phyloP scores from a whole-genome alignment of 2,888 invertebrate genomes.

The Nowickia ferox region DNA sequence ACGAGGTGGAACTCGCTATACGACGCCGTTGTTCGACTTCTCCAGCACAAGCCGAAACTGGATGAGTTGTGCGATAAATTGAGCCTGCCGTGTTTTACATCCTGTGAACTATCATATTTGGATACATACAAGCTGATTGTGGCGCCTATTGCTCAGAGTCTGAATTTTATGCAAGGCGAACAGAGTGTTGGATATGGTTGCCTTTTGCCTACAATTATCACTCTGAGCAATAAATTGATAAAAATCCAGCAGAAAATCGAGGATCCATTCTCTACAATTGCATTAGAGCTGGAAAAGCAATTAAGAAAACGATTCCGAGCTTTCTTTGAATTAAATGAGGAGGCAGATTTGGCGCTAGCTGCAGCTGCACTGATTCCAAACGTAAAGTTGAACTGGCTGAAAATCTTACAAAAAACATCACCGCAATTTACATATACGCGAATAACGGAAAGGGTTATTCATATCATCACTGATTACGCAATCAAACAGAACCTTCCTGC shows the following conservation, averaged over 20 bases:
- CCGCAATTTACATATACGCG: slow-evolving; percentile 60
- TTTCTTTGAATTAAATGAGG: slow-evolving; percentile 50
- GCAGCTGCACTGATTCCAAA: slow-evolving; percentile 62
- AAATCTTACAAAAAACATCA: slow-evolving; percentile 63
- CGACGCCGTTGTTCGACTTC: not conserved
- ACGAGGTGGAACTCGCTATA: slow-evolving; percentile 26
- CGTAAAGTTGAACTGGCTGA: slow-evolving; percentile 62
- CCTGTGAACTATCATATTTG: slow-evolving; percentile 58
- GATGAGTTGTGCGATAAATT: slow-evolving; percentile 44
- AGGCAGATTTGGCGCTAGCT: slow-evolving; percentile 12
- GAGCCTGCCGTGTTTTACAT: slow-evolving; percentile 51
- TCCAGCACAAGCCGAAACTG: not conserved
- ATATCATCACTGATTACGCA: slow-evolving; percentile 54
- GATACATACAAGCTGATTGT: slow-evolving; percentile 54
- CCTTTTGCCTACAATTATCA: slow-evolving; percentile 38
- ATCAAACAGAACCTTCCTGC: slow-evolving; percentile 63
- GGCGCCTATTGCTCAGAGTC: slow-evolving; percentile 34
- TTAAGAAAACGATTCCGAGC: slow-evolving; percentile 39
- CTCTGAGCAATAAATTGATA: slow-evolving; percentile 37
- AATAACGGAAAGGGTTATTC: slow-evolving; percentile 59
- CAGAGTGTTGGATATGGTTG: slow-evolving; percentile 54
- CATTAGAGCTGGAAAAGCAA: slow-evolving; percentile 28
- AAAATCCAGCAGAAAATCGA: slow-evolving; percentile 52
- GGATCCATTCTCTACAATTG: slow-evolving; percentile 59
- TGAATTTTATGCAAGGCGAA: slow-evolving; percentile 47